Conservation (phyloP, 2,797 vertebrate genomes). For the Odontamblyopus lacepedii region DNA sequence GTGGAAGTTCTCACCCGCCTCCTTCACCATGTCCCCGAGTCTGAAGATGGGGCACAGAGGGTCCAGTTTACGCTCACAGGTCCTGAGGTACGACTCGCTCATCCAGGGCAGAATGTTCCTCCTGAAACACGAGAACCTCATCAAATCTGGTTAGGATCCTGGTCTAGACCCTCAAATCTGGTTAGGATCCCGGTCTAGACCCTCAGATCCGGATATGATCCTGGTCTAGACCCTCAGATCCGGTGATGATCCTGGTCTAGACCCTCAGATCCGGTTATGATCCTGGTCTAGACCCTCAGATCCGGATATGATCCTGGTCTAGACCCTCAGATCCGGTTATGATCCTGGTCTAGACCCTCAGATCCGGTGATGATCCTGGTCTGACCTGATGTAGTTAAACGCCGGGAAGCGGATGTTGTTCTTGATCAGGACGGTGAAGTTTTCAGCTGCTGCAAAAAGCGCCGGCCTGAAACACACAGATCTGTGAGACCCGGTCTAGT, state of each 20-base stretch:
- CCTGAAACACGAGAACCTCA: conserved; percentile 43
- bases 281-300: too few species aligned
- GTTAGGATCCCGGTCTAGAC: too few species aligned
- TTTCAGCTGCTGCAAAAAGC: conserved; percentile 82
- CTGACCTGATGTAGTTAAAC: conserved; percentile 84
- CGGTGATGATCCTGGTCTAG: too few species aligned
- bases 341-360: too few species aligned
- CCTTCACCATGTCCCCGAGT: conserved; percentile 81
- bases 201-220: too few species aligned
- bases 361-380: too few species aligned
- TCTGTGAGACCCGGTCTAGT: neutral
- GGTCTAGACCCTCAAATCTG: too few species aligned
- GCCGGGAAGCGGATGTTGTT: conserved; percentile 86
- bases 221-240: conserved; percentile 40
- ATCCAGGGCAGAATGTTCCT: conserved; percentile 84
- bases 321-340: too few species aligned
- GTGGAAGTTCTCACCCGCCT: conserved; percentile 82
- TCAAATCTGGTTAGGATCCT: too few species aligned
- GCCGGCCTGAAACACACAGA: conserved; percentile 72
- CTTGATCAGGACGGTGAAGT: conserved; percentile 91
- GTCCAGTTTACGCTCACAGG: conserved; percentile 71
- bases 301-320: too few species aligned
- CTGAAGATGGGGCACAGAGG: conserved; percentile 85
- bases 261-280: too few species aligned
- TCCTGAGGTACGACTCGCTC: conserved; percentile 72